Evolutionary conservation across 1,140 invertebrate genomes (phyloP).

Genomic region (Papilio polyxenes): DNA sequence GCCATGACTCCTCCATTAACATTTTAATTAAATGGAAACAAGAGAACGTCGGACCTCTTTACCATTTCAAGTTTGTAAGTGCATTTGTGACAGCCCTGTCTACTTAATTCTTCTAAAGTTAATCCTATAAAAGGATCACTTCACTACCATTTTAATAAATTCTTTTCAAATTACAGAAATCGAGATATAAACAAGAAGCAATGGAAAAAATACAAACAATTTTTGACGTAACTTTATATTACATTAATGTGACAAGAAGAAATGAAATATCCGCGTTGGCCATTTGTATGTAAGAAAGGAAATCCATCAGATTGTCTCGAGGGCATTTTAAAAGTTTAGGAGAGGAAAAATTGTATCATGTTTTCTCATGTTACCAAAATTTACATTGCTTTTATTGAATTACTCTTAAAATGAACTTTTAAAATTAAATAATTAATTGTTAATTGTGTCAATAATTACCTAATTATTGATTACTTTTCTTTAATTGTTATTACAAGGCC

Average conservation of each 20-base stretch:
- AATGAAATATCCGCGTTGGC: conserved; percentile 15
- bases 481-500: too few species aligned
- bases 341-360: background rate
- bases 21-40: conserved; percentile 75
- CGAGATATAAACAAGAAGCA: background rate
- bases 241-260: conserved; percentile 1
- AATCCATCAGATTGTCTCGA: conserved; percentile 20
- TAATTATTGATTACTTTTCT: background rate
- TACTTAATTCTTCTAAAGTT: conserved; percentile 31
- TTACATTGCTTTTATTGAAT: background rate
- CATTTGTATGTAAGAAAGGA: conserved; percentile 18
- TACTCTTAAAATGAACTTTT: background rate
- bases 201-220: background rate
- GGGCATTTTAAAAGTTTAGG: conserved; percentile 18
- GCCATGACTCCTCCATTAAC: conserved; percentile 63
- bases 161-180: background rate
- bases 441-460: background rate
- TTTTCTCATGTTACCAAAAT: background rate
- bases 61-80: conserved; percentile 62
- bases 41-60: conserved; percentile 62
- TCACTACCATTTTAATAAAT: background rate
- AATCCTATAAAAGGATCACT: conserved; percentile 23
- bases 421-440: background rate
- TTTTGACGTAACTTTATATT: background rate
- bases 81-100: conserved; percentile 38